phyloP scores from a whole-genome alignment of 2,113 vertebrate species.

The Heterocephalus glaber region DNA sequence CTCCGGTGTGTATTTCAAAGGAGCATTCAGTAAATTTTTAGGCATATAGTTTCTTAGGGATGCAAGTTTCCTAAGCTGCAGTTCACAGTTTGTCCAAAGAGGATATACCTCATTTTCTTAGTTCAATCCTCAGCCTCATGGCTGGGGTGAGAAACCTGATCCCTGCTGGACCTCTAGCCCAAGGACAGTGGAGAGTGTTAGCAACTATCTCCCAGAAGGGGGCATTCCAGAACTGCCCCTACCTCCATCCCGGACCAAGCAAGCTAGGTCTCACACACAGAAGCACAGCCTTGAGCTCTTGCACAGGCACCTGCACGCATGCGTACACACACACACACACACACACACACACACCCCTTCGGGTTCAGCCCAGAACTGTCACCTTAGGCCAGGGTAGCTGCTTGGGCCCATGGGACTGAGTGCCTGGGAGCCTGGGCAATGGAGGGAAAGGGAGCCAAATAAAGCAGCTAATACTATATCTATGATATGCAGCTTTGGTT shows the following conservation, averaged over 20 bases:
- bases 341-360: accelerated
- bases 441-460: not conserved
- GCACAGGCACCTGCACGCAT: not conserved
- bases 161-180: not conserved
- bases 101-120: not conserved
- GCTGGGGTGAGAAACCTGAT: not conserved
- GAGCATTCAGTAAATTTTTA: not conserved
- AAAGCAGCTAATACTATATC: not conserved
- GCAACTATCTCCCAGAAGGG: not conserved
- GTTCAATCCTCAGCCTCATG: not conserved
- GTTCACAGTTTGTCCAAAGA: not conserved
- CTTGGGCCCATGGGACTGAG: not conserved
- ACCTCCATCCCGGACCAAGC: not conserved
- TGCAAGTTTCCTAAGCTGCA: not conserved
- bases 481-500: conserved; percentile 71
- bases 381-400: not conserved
- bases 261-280: not conserved
- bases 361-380: not conserved
- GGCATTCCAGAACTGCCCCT: not conserved
- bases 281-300: too few relatives aligned
- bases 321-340: not conserved
- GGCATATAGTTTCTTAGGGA: not conserved
- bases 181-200: not conserved
- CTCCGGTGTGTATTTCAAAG: not conserved
- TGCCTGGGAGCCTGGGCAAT: not conserved